Conservation (phyloP, 2,888 invertebrate species). For the Amphiduros pacificus region DNA sequence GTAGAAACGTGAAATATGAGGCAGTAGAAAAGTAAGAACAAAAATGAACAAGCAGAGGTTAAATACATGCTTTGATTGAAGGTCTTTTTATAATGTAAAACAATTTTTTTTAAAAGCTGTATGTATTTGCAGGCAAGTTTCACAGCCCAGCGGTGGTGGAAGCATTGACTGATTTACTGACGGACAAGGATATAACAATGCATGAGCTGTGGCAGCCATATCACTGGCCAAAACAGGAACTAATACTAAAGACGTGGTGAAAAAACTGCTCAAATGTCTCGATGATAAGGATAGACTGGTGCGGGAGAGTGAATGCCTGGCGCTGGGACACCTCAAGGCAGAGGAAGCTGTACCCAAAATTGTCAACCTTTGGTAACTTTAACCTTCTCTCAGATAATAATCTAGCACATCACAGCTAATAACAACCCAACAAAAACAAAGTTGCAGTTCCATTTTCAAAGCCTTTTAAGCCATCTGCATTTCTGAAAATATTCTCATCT, state of each 20-base stretch:
- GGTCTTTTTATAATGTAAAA: too few species aligned
- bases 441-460: too few species aligned
- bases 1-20: too few species aligned
- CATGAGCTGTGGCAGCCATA: conserved; percentile 44
- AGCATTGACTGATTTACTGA: conserved; percentile 40
- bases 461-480: too few species aligned
- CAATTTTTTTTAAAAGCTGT: too few species aligned
- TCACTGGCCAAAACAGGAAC: conserved; percentile 43
- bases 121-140: conserved; percentile 40
- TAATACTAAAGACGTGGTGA: conserved; percentile 28
- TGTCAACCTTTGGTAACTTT: conserved; percentile 44
- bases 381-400: too few species aligned
- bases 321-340: conserved; percentile 42
- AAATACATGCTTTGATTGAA: too few species aligned
- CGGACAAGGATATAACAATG: conserved; percentile 42
- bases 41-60: too few species aligned
- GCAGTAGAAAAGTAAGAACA: too few species aligned
- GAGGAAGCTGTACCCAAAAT: conserved; percentile 39
- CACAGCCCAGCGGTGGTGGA: conserved; percentile 41
- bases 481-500: too few species aligned
- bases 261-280: conserved; percentile 34
- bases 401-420: too few species aligned
- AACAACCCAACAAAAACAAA: too few species aligned
- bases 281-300: conserved; percentile 44
- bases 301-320: conserved; percentile 45